phyloP scores from a whole-genome alignment of 2,888 invertebrate species.

The Mimachlamys varia region DNA sequence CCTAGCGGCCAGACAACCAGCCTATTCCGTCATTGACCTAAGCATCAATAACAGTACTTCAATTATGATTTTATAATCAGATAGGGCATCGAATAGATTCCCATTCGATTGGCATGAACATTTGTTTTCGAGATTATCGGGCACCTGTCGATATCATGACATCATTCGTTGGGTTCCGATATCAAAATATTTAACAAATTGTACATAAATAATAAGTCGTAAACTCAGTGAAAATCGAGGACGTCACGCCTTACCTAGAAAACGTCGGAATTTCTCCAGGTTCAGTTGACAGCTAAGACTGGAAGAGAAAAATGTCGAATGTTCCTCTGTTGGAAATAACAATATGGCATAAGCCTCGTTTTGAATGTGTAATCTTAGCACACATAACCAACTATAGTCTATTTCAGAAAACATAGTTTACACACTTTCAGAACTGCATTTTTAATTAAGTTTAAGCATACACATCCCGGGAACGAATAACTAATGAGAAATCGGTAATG shows the following conservation, averaged over 20 bases:
- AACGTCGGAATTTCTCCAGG: not conserved
- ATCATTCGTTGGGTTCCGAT: not conserved
- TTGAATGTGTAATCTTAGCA: slow-evolving; percentile 28
- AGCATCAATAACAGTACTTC: not conserved
- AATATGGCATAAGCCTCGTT: slow-evolving; percentile 51
- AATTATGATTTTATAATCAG: not conserved
- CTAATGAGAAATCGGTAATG: not conserved
- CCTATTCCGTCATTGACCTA: not conserved
- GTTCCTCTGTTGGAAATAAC: slow-evolving; percentile 21
- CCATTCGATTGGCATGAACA: not conserved
- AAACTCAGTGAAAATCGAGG: not conserved
- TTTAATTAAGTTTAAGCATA: not conserved
- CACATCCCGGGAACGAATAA: not conserved
- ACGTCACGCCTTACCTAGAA: not conserved
- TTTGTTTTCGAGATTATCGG: not conserved
- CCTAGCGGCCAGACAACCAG: not conserved
- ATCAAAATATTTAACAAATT: not conserved
- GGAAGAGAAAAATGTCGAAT: not conserved
- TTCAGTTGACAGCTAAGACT: not conserved
- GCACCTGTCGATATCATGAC: not conserved
- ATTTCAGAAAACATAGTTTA: not conserved
- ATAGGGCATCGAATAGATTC: not conserved
- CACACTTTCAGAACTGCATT: not conserved
- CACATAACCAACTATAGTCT: slow-evolving; percentile 32
- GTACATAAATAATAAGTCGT: not conserved